Base-by-base conservation (phyloP, 2,797 vertebrate genomes). In the Helarctos malayanus region DNA sequence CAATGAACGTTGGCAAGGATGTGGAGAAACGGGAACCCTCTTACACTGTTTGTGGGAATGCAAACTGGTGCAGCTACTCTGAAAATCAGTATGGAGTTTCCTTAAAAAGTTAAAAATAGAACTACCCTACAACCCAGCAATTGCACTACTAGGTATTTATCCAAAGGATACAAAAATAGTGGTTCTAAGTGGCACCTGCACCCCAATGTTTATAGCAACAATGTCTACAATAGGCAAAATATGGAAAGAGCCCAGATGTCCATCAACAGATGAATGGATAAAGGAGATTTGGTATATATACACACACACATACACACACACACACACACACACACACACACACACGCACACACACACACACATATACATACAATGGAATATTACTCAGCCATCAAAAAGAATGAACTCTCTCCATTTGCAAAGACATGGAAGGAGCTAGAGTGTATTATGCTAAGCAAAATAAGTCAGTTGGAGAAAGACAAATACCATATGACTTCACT, bases 161-260 rank as follows among this genome's bases (percentile, higher is more conserved):
- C n/a, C 2, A 35, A 35, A 68, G 18, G n/a, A 35, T 35, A 21
- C 16, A 35, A 68, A 68, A n/a, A n/a, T n/a, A 65, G n/a, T 35
- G n/a, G 35, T 35, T 19, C 10, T 3, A 68, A 10, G n/a, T 1
- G n/a, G n/a, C n/a, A 35, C 0, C 1, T 68, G 32, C 8, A 68
- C n/a, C 32, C 8, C n/a, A 19, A 68, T 68, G 54, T 68, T 68
- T 11, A 68, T 35, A 68, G 18, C 65, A 35, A 8, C 18, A 68
- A 68, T 68, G n/a, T 68, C n/a, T 18, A 68, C 65, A 68, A 68
- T 68, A 68, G n/a, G 18, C 32, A 68, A 35, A 68, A 10, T 35
- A 21, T 68, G 8, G n/a, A 35, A 68, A 68, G 65, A 68, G 8
- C 32, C 18, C 32, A 68, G 7, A 68, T 68, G 16, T 68, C 32